phyloP scores from a whole-genome alignment of 2,113 vertebrate genomes.

The Psilopsiagon aymara region DNA sequence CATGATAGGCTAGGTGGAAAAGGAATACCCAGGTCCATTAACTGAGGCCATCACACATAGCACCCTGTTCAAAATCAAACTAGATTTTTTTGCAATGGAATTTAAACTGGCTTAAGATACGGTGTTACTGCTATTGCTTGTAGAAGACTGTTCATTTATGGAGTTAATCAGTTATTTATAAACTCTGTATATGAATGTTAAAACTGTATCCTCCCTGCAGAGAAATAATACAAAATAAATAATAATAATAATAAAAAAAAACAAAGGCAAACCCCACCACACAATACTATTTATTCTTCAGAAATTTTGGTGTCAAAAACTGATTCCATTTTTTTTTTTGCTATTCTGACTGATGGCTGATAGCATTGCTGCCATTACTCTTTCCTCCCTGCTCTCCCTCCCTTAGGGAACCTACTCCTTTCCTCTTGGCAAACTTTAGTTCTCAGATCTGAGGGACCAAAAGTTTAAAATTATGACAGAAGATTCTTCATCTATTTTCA shows the following conservation, averaged over 20 bases:
- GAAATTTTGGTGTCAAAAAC: not conserved
- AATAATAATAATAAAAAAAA: fast-evolving
- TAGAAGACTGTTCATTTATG: not conserved
- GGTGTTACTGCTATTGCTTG: not conserved
- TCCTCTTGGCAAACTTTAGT: not conserved
- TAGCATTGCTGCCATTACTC: not conserved
- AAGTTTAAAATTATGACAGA: not conserved
- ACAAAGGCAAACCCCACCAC: not conserved
- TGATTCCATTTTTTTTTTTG: not conserved
- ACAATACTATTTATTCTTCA: not conserved
- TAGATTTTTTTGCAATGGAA: not conserved
- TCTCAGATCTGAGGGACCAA: not conserved
- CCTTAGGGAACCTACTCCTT: not conserved
- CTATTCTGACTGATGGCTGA: not conserved
- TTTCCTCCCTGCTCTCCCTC: not conserved
- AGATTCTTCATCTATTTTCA: not conserved
- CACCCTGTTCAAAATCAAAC: not conserved
- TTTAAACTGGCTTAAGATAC: not conserved
- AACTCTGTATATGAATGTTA: not conserved
- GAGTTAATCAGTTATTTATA: not conserved
- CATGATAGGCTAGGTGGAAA: not conserved
- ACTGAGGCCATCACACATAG: not conserved
- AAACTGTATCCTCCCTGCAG: not conserved
- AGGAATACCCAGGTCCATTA: not conserved
- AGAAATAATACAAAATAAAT: not conserved